Evolutionary conservation across 2,113 vertebrate species (phyloP), one percentile per base, ranked within the genome.

Genomic region (Athene cunicularia): DNA sequence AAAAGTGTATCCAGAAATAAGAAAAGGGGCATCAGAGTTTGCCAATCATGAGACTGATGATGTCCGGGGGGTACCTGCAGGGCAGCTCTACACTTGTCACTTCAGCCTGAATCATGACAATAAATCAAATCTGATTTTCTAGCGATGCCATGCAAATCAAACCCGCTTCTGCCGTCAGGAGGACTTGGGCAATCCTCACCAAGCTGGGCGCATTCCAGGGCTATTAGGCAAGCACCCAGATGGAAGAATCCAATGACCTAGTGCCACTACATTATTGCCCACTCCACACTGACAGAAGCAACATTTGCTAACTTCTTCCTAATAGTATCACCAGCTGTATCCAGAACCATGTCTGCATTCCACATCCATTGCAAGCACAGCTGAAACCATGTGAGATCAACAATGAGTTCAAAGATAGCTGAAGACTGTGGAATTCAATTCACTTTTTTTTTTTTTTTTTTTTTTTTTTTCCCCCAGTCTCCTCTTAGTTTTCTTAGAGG

Each of bases 21-120:
- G 39, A 50, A 22, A 14, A 16, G 21, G 6, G 12, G 43, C 11
- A 76, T 19, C 19, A 13, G 3, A 53, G 10, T 20, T 56, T 1
- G 7, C 7, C 35, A 45, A 47, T 17, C 1, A 0, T 27, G 7
- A 16, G 22, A 52, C 41, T 2, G 5, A 19, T 58, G 21, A 9
- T 58, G 11, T 35, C 27, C 5, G 2, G 20, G 16, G 5, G 7
- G 15, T 72, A 58, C 16, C 9, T 62, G 23, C 41, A 70, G 27
- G 45, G 20, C 20, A 95, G 27, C 7, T 21, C 11, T 70, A 12
- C 11, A 23, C 7, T 56, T 70, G 26, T 59, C n/a, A 58, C 20
- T n/a, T 9, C 47, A 43, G 27, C 37, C 30, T 63, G 58, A 76
- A 63, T 26, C 18, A 35, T 15, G 10, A 16, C 39, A 81, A 55